Evolutionary conservation across 2,888 invertebrate species (phyloP).

Genomic region (Ecliptopera silaceata): DNA sequence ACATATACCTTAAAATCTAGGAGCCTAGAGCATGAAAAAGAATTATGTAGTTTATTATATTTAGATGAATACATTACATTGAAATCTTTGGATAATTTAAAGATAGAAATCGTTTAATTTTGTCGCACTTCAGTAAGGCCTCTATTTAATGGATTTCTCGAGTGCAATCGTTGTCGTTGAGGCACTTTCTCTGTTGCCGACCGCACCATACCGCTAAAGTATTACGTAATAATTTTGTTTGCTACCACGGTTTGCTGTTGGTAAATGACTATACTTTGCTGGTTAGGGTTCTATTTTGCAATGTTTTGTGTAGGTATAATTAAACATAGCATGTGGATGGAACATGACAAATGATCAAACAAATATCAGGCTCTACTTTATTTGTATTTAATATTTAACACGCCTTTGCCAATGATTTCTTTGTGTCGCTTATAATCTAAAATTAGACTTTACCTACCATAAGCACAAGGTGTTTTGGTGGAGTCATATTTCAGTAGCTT

Average conservation of each 20-base stretch:
- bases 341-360: conserved; percentile 12
- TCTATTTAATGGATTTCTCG: conserved; percentile 60
- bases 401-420: too few relatives aligned
- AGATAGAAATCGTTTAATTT: conserved; percentile 54
- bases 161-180: conserved; percentile 56
- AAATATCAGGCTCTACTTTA: background rate
- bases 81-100: conserved; percentile 43
- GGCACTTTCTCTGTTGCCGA: conserved; percentile 66
- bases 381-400: too few relatives aligned
- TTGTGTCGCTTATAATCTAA: too few relatives aligned
- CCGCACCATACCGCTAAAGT: conserved; percentile 36
- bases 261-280: conserved; percentile 42
- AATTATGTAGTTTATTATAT: conserved; percentile 14
- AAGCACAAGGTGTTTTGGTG: too few relatives aligned
- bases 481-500: too few relatives aligned
- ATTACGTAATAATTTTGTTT: conserved; percentile 49
- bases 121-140: conserved; percentile 44
- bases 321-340: conserved; percentile 15
- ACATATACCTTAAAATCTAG: background rate
- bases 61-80: conserved; percentile 36
- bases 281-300: too few relatives aligned
- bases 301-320: too few relatives aligned
- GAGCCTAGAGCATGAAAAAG: background rate
- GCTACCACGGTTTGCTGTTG: conserved; percentile 40
- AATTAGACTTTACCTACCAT: too few relatives aligned